A percentile compares a stretch with the other conserved stretches of the same genome.
Conservation (phyloP, 2,797 vertebrate species). For the Gymnothorax javanicus region DNA sequence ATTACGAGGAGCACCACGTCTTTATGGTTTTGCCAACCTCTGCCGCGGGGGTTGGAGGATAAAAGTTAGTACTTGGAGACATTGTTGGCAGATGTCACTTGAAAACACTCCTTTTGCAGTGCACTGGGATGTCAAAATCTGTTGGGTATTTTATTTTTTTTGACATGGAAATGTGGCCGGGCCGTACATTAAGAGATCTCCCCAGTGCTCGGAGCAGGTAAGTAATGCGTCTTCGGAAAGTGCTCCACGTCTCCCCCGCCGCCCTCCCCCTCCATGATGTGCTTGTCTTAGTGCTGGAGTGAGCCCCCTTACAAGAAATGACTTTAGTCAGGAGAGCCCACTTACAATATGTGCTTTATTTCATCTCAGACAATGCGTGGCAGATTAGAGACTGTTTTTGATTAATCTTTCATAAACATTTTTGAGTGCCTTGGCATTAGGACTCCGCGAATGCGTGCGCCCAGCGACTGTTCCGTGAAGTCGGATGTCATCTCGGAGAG, state of each 20-base stretch:
- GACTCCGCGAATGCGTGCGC: constrained; percentile 81
- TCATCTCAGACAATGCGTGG: constrained; percentile 97
- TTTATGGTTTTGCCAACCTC: constrained; percentile 74
- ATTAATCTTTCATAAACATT: constrained; percentile 99
- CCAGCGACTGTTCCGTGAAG: constrained; percentile 72
- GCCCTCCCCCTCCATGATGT: constrained; percentile 64
- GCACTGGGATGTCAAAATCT: constrained; percentile 84
- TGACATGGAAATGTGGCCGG: constrained; percentile 84
- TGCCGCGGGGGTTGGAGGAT: constrained; percentile 83
- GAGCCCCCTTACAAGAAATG: constrained; percentile 81
- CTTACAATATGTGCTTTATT: constrained; percentile 95
- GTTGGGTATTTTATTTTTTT: constrained; percentile 81
- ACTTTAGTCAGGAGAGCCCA: constrained; percentile 96
- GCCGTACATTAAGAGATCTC: constrained; percentile 88
- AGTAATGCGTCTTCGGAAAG: constrained; percentile 75
- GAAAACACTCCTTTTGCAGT: constrained; percentile 77
- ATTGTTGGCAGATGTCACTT: constrained; percentile 80
- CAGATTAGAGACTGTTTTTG: constrained; percentile 97
- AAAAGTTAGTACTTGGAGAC: constrained; percentile 71
- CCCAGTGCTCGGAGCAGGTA: constrained; percentile 84
- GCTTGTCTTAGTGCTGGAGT: constrained; percentile 80
- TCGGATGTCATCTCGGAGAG: constrained; percentile 85
- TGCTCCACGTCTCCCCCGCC: constrained; percentile 83
- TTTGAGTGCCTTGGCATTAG: constrained; percentile 84
- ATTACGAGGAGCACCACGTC: constrained; percentile 69